Base-by-base conservation (phyloP, 2,113 vertebrate genomes). In the Ochotona princeps region DNA sequence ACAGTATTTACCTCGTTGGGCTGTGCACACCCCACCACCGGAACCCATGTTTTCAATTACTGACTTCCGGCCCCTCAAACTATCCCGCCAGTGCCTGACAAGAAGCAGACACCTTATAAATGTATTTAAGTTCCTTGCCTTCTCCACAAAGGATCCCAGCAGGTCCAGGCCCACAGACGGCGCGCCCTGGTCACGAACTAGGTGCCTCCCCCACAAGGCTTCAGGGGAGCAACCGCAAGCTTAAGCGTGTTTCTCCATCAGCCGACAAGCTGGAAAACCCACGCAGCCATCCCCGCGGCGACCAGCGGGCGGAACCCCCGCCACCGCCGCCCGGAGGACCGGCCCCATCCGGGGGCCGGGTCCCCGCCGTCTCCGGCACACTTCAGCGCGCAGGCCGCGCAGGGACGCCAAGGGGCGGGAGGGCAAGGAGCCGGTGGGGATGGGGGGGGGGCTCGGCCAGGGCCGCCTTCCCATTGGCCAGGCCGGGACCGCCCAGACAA, bases 391-490 rank as follows among this genome's bases (percentile, higher is more conserved):
- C 7, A 0, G 2, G 13, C 2, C 2, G 12, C 25, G 18, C 1
- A 7, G 25, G 30, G 2, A 2, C 11, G 2, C 38, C 0, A 0
- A 28, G 30, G 61, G 2, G 73, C 76, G 0, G 0, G 60, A 26
- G 51, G 72, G 84, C 84, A 0, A 21, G 26, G 5, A 67, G 72
- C 74, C 35, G 6, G n/a, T n/a, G n/a, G n/a, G n/a, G n/a, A n/a
- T n/a, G n/a, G n/a, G n/a, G n/a, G n/a, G n/a, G 90, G 61, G 92
- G 95, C 93, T 93, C 88, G 92, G 85, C 96, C 75, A 20, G 26
- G 54, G 49, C 23, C 5, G n/a, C 17, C 25, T 70, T 90, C 70
- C 88, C 67, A 95, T 93, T 93, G 94, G 95, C 79, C 84, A 51
- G 28, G 86, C 67, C 30, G 44, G 85, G 51, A n/a, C 67, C 82